phyloP scores from a whole-genome alignment of 2,888 invertebrate species.

The Drosophila prolongata region DNA sequence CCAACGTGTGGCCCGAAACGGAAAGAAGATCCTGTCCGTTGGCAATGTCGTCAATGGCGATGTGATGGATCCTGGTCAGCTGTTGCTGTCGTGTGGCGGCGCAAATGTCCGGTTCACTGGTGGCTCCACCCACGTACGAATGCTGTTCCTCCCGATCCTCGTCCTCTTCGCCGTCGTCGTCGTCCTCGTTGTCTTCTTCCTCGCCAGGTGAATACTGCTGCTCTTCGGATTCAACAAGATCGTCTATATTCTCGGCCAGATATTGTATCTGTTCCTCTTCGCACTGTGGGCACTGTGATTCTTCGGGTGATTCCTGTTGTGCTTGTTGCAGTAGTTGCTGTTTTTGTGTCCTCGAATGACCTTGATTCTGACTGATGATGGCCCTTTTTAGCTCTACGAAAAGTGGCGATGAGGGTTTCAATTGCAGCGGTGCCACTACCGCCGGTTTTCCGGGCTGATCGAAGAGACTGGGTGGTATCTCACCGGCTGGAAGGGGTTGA shows the following conservation, averaged over 20 bases:
- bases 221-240: slow-evolving; percentile 22
- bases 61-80: slow-evolving; percentile 60
- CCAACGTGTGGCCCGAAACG: slow-evolving; percentile 46
- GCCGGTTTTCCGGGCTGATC: slow-evolving; percentile 56
- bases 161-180: not conserved
- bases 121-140: slow-evolving; percentile 56
- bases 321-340: slow-evolving; percentile 7
- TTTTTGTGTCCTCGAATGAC: not conserved
- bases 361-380: slow-evolving; percentile 60
- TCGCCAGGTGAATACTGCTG: slow-evolving; percentile 7
- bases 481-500: slow-evolving; percentile 67
- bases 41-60: slow-evolving; percentile 68
- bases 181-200: not conserved
- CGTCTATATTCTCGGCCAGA: slow-evolving; percentile 11
- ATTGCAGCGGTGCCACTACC: slow-evolving; percentile 36
- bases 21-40: slow-evolving; percentile 46
- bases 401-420: slow-evolving; percentile 67
- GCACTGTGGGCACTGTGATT: slow-evolving; percentile 63
- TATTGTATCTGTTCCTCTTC: slow-evolving; percentile 50
- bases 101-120: slow-evolving; percentile 69
- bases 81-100: slow-evolving; percentile 41
- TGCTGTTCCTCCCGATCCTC: slow-evolving; percentile 23
- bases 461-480: slow-evolving; percentile 62
- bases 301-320: slow-evolving; percentile 22
- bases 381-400: slow-evolving; percentile 80